Evolutionary conservation across 2,797 vertebrate species (phyloP), one percentile per base, ranked within the genome.

Genomic region (Euthynnus affinis): DNA sequence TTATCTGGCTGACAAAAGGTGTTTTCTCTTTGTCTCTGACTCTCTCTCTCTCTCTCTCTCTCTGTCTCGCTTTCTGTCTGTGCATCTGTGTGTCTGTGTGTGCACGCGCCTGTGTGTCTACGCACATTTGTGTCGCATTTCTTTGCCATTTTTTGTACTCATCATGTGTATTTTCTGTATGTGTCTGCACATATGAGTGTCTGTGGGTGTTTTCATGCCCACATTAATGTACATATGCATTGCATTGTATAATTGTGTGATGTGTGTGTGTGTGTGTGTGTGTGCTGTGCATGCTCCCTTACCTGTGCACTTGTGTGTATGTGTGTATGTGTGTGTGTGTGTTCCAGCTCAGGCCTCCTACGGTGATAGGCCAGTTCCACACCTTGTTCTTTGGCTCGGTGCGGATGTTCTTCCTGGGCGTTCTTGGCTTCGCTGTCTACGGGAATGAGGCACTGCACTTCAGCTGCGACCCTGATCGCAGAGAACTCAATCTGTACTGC

Each of bases 331-430:
- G 37, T 29, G 51, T 27, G 22, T 22, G 65, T 66, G 58, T 68
- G 71, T 88, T 90, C 44, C 89, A 98, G 96, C 95, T 97, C 90
- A 95, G 96, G 92, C 96, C 96, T 91, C 96, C 96, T 42, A 97
- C 94, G 0, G 96, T 97, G 93, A 96, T 96, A 58, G 96, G 96
- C 78, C 96, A 97, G 84, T 97, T 97, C 95, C 96, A 97, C 92
- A 96, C 96, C n/a, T 93, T 97, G 91, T 98, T 97, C 95, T 98
- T 97, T 83, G 96, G 96, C 78, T 98, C 95, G 0, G 95, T 97
- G 74, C 88, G 93, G 78, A 96, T 96, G 94, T 96, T 97, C 93
- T 97, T 96, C 78, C 95, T 97, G n/a, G 96, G 96, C 1, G 95
- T 97, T 68, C 92, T 97, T 79, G 96, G 96, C 52, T 98, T 96